Conservation (phyloP, 2,113 vertebrate species). For the Clupea harengus region DNA sequence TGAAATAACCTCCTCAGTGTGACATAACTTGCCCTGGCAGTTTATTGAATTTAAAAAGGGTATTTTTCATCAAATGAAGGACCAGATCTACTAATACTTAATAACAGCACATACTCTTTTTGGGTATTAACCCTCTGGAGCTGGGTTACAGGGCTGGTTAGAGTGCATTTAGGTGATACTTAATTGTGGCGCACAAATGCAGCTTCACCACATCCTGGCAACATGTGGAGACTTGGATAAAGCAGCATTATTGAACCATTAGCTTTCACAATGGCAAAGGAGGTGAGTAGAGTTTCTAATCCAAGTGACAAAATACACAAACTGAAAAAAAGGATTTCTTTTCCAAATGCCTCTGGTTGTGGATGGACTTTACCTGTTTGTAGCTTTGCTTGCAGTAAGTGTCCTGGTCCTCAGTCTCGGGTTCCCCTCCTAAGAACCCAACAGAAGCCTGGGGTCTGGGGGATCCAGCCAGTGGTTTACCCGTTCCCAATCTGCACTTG, state of each 20-base stretch:
- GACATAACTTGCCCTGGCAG: no score
- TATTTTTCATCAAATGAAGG: no score
- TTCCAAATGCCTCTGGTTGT: background rate
- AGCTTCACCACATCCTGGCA: no score
- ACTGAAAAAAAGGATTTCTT: background rate
- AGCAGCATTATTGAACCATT: background rate
- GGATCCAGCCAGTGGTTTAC: constrained; percentile 56
- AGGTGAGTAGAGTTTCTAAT: background rate
- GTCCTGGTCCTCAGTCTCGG: constrained; percentile 72
- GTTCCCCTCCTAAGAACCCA: constrained; percentile 63
- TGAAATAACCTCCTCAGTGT: no score
- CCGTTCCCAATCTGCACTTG: constrained; percentile 73
- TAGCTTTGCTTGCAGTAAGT: constrained; percentile 81
- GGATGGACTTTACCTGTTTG: constrained; percentile 74
- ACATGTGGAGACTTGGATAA: background rate
- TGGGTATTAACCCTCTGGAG: no score
- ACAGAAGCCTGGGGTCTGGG: constrained; percentile 63
- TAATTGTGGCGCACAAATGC: no score
- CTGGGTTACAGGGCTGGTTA: no score
- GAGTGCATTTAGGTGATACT: no score
- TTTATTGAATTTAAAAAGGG: no score
- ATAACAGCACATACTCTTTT: no score
- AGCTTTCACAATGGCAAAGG: background rate
- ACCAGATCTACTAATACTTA: no score
- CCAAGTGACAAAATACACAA: no score